Conservation (phyloP, 2,888 invertebrate species). For the Patella caerulea region DNA sequence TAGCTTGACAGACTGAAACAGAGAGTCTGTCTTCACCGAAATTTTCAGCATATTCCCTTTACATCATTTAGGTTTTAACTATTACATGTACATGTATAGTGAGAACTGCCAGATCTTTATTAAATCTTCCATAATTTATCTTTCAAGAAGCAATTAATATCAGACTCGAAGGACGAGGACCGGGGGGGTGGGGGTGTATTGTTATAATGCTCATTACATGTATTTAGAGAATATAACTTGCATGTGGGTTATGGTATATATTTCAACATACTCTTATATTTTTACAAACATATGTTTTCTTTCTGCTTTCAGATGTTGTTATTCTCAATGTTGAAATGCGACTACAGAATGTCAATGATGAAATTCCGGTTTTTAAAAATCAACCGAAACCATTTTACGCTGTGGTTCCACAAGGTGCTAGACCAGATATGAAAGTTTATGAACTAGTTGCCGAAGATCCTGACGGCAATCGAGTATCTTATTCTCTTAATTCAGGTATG, state of each 20-base stretch:
- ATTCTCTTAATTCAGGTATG: conserved; percentile 52
- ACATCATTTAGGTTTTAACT: too few relatives aligned
- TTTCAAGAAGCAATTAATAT: too few relatives aligned
- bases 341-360: conserved; percentile 96
- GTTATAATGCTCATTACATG: too few relatives aligned
- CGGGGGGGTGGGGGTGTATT: too few relatives aligned
- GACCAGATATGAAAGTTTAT: conserved; percentile 95
- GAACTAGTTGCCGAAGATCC: conserved; percentile 97
- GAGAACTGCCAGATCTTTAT: too few relatives aligned
- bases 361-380: conserved; percentile 97
- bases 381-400: conserved; percentile 97
- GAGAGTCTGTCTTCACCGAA: too few relatives aligned
- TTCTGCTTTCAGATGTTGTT: conserved; percentile 44
- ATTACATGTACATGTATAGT: too few relatives aligned
- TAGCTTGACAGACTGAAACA: too few relatives aligned
- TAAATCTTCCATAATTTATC: too few relatives aligned
- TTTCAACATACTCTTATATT: too few relatives aligned
- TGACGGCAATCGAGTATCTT: conserved; percentile 81
- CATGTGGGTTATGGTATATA: neutral
- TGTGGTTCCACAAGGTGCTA: conserved; percentile 94
- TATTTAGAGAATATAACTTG: neutral
- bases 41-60: too few relatives aligned
- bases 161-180: too few relatives aligned
- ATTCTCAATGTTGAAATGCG: conserved; percentile 83
- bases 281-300: neutral